Evolutionary conservation across 2,113 vertebrate genomes (phyloP), one percentile per base, ranked within the genome.

Genomic region (Myodes glareolus): DNA sequence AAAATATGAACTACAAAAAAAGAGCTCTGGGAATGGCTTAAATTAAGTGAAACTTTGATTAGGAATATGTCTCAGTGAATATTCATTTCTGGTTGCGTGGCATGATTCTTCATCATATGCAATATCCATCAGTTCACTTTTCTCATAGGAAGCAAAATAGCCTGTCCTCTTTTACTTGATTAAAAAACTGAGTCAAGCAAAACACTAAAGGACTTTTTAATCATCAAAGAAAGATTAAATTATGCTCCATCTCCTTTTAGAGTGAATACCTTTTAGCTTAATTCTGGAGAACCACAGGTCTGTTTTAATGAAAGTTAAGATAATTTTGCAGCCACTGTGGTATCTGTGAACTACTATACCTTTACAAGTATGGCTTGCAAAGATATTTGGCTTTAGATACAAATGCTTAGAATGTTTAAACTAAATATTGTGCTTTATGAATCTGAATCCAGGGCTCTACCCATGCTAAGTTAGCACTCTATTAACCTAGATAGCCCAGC

Each of bases 141-240:
- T 75, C 85, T 63, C 7, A 76, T 42, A n/a, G 72, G 50, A 55
- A 91, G 72, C 85, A 55, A 94, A 58, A 55, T 52, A 87, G 47
- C 11, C 85, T 86, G 16, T 94, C 78, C 77, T 88, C 55, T 95
- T 65, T 61, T 75, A 63, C 77, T 92, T 94, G 91, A 95, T 97
- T 96, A 94, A 92, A 96, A 96, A 95, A 36, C 16, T 19, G 70
- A 80, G 63, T 13, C 73, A 42, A 88, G 47, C 9, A 96, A 93
- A 96, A 91, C 63, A 84, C 33, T 70, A 77, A 92, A 76, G 65
- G 84, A 50, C 17, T 96, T 95, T 94, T 81, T 95, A 90, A 94
- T 96, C 85, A 96, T 95, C 81, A 94, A 76, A 92, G 47, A 96
- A 84, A 96, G 21, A 85, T 76, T 75, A 96, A 96, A 87, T 96